Conservation (phyloP, 2,113 vertebrate species). For the Centropus unirufus region DNA sequence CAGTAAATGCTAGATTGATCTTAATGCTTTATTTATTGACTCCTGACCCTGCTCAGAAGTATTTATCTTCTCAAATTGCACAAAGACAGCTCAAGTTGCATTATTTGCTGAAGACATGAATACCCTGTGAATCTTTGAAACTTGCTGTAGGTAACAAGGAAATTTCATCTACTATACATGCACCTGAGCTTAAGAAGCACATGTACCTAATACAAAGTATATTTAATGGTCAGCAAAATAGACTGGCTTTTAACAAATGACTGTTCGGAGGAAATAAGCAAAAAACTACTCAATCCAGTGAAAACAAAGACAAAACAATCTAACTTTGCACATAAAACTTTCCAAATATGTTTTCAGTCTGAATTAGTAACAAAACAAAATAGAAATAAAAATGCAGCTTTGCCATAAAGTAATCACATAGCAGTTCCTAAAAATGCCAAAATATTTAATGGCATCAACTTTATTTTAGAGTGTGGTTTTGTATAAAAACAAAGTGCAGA, state of each 20-base stretch:
- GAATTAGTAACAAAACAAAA: not conserved
- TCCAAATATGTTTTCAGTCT: not conserved
- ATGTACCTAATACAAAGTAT: not conserved
- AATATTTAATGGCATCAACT: not conserved
- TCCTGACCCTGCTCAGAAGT: not conserved
- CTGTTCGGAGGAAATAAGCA: not conserved
- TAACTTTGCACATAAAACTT: not conserved
- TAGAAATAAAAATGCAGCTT: not conserved
- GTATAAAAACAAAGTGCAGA: rapidly evolving
- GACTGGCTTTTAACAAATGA: not conserved
- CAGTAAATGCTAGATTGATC: not conserved
- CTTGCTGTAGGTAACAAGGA: not conserved
- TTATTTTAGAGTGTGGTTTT: not conserved
- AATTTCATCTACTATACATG: not conserved
- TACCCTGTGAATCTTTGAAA: not conserved
- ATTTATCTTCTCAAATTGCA: not conserved
- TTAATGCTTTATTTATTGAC: not conserved
- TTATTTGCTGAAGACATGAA: not conserved
- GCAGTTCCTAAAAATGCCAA: not conserved
- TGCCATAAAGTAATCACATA: not conserved
- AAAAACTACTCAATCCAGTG: not conserved
- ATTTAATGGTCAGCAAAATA: not conserved
- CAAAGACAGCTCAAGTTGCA: not conserved
- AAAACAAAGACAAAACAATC: not conserved
- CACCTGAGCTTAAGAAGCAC: not conserved